These are phyloP conservation scores for Myripristis jacobus DNA, from an alignment of 2,797 vertebrate species.

Conservation along the genomic window DNA sequence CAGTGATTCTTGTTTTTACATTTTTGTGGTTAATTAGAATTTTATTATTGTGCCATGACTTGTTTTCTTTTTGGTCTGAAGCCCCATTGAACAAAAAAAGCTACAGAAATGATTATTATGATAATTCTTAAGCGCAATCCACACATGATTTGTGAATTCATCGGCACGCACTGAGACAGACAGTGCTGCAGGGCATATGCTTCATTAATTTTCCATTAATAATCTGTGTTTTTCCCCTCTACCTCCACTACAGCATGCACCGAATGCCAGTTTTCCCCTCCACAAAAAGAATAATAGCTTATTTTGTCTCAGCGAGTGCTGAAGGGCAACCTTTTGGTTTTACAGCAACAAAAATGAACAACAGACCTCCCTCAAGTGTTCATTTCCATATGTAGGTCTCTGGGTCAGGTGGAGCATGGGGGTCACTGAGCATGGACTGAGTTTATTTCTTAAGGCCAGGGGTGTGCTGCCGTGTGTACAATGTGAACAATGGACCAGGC, in stretches of 20 bases:
- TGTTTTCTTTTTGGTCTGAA: constrained; percentile 7
- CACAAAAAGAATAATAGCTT: constrained; percentile 16
- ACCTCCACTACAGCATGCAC: constrained; percentile 24
- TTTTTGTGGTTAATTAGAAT: constrained; percentile 21
- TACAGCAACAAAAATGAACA: not conserved
- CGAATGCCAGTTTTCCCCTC: not conserved
- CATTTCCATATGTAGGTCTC: constrained; percentile 65
- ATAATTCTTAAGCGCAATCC: constrained; percentile 17
- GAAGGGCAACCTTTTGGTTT: constrained; percentile 11
- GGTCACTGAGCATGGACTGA: constrained; percentile 55
- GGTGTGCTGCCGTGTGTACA: constrained; percentile 48
- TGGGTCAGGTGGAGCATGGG: constrained; percentile 49
- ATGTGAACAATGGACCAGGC: constrained; percentile 56
- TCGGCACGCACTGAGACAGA: constrained; percentile 44
- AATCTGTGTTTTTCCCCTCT: constrained; percentile 43
- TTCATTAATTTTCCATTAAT: constrained; percentile 62
- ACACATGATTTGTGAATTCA: constrained; percentile 19
- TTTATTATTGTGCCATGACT: not conserved
- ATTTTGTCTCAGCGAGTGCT: constrained; percentile 8
- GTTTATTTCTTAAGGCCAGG: constrained; percentile 50
- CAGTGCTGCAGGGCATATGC: constrained; percentile 46
- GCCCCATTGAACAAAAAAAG: constrained; percentile 17
- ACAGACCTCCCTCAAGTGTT: constrained; percentile 6
- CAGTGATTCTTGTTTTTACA: not conserved
- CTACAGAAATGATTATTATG: constrained; percentile 13